phyloP scores from a whole-genome alignment of 2,888 invertebrate genomes.

The Diarsia mendica region DNA sequence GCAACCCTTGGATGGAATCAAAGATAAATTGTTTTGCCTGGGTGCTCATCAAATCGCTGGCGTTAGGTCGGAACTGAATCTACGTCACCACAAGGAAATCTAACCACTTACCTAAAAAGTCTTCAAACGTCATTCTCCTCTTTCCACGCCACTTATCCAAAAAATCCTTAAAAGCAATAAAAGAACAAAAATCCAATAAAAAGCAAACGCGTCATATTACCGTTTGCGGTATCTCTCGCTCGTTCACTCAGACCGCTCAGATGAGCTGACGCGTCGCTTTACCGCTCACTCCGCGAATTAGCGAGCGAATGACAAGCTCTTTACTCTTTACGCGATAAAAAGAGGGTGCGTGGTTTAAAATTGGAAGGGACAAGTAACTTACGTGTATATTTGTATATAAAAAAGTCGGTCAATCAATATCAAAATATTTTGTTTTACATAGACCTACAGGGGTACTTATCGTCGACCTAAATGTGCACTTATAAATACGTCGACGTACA shows the following conservation, averaged over 20 bases:
- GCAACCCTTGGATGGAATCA: too few relatives aligned
- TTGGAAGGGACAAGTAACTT: constrained; percentile 3
- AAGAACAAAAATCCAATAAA: constrained; percentile 36
- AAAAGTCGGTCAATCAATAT: background rate
- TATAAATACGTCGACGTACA: too few relatives aligned
- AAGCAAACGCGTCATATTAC: constrained; percentile 37
- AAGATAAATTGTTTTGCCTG: too few relatives aligned
- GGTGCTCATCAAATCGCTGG: background rate
- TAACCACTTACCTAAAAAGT: background rate
- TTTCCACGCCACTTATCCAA: background rate
- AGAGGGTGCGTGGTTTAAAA: constrained; percentile 2
- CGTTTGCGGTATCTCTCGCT: constrained; percentile 27
- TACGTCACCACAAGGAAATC: background rate
- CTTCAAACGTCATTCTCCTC: background rate
- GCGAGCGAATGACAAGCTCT: constrained; percentile 33
- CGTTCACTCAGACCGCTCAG: constrained; percentile 11
- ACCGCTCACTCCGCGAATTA: constrained; percentile 51
- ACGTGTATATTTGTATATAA: background rate
- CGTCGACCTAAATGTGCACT: too few relatives aligned
- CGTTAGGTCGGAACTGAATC: background rate
- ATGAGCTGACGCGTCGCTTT: constrained; percentile 32
- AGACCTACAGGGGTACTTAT: too few relatives aligned
- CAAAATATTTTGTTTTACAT: too few relatives aligned
- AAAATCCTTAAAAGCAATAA: constrained; percentile 7
- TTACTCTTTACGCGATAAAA: constrained; percentile 39